Conservation (phyloP, 2,888 invertebrate species). For the Junonia oenone region DNA sequence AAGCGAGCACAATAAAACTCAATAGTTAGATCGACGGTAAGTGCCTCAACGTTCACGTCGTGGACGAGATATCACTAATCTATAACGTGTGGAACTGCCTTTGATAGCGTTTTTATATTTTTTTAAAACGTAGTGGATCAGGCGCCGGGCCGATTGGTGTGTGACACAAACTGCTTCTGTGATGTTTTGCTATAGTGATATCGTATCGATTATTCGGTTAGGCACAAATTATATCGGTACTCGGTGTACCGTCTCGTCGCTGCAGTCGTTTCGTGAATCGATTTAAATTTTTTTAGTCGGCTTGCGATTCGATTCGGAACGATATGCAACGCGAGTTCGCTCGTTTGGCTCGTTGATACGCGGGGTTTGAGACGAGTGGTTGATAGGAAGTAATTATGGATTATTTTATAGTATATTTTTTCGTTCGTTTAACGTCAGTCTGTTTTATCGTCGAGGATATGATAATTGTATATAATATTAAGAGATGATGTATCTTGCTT, state of each 20-base stretch:
- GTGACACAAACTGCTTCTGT: conserved; percentile 69
- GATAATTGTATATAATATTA: conserved; percentile 68
- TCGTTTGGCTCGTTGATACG: conserved; percentile 24
- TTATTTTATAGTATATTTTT: conserved; percentile 44
- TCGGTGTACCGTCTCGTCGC: background rate
- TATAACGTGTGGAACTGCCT: conserved; percentile 52
- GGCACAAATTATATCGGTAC: conserved; percentile 42
- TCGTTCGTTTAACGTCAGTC: conserved; percentile 39
- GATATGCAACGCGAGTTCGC: background rate
- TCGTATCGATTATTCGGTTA: conserved; percentile 38
- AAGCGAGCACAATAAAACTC: conserved; percentile 33
- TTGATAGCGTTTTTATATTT: conserved; percentile 70
- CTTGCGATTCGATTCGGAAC: background rate
- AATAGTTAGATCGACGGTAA: conserved; percentile 44
- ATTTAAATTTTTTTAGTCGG: background rate
- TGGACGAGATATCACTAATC: conserved; percentile 49
- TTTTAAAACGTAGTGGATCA: conserved; percentile 58
- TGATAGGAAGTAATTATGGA: conserved; percentile 40
- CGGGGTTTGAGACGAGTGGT: conserved; percentile 37
- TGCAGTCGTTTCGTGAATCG: conserved; percentile 15
- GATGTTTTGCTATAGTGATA: conserved; percentile 66
- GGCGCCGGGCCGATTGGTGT: conserved; percentile 51
- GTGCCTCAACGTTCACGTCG: conserved; percentile 57
- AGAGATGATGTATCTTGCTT: conserved; percentile 54
- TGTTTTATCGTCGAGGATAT: conserved; percentile 34